Conservation (phyloP, 2,113 vertebrate species). For the Misgurnus anguillicaudatus region DNA sequence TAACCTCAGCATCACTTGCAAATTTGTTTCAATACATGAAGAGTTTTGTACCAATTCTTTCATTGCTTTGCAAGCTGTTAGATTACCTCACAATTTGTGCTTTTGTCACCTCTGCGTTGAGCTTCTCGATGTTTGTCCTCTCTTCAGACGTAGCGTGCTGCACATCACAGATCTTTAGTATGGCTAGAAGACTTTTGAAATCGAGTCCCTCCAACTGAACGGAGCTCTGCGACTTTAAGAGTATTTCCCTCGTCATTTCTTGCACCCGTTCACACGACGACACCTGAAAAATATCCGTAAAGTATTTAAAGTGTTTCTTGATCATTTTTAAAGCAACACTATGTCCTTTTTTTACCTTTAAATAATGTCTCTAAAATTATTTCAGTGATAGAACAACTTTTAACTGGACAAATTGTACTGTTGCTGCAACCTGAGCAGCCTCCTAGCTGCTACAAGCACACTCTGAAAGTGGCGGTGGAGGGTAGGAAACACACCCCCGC, state of each 20-base stretch:
- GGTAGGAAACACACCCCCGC: too few relatives aligned
- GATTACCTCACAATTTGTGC: constrained; percentile 41
- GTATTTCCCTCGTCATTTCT: constrained; percentile 31
- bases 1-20: too few relatives aligned
- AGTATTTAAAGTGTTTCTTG: too few relatives aligned
- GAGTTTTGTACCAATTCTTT: not conserved
- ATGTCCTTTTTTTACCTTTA: too few relatives aligned
- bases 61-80: not conserved
- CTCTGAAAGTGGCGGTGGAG: too few relatives aligned
- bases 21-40: too few relatives aligned
- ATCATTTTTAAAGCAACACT: too few relatives aligned
- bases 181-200: constrained; percentile 50
- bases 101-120: constrained; percentile 31
- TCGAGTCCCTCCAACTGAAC: not conserved
- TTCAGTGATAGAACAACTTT: too few relatives aligned
- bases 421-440: too few relatives aligned
- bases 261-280: constrained; percentile 53
- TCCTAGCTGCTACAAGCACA: too few relatives aligned
- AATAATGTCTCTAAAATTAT: too few relatives aligned
- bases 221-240: not conserved
- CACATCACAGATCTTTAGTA: constrained; percentile 46
- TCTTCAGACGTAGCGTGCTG: constrained; percentile 30
- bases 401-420: too few relatives aligned
- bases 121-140: not conserved
- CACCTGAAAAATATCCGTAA: constrained; percentile 43